phyloP scores from a whole-genome alignment of 2,888 invertebrate species.

The Drosophila diplacantha region DNA sequence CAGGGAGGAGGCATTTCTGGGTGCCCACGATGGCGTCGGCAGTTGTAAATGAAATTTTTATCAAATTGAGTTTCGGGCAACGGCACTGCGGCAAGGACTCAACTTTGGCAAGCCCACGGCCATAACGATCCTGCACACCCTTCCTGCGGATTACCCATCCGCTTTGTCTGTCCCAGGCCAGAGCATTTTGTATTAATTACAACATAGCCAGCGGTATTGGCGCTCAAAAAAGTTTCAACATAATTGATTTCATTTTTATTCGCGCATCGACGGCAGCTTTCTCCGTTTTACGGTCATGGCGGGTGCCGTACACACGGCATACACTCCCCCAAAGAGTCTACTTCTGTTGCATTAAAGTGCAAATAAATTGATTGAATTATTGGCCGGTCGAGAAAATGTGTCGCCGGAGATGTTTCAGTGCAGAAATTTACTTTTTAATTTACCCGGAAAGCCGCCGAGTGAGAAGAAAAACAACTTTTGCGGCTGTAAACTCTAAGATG shows the following conservation, averaged over 20 bases:
- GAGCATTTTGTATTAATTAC: slow-evolving; percentile 70
- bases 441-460: slow-evolving; percentile 29
- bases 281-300: slow-evolving; percentile 30
- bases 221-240: slow-evolving; percentile 61
- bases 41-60: slow-evolving; percentile 69
- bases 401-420: slow-evolving; percentile 11
- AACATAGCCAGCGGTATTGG: slow-evolving; percentile 59
- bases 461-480: slow-evolving; percentile 3
- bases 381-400: slow-evolving; percentile 35
- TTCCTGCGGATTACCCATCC: slow-evolving; percentile 6
- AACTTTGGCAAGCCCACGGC: slow-evolving; percentile 63
- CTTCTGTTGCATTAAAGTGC: slow-evolving; percentile 49
- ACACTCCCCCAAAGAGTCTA: neutral
- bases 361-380: slow-evolving; percentile 64
- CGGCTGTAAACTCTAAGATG: neutral
- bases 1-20: slow-evolving; percentile 13
- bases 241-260: slow-evolving; percentile 69
- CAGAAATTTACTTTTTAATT: slow-evolving; percentile 44
- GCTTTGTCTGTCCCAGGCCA: slow-evolving; percentile 28
- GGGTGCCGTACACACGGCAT: slow-evolving; percentile 3
- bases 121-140: slow-evolving; percentile 11
- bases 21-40: slow-evolving; percentile 34
- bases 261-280: slow-evolving; percentile 27
- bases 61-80: slow-evolving; percentile 61
- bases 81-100: slow-evolving; percentile 60